Conservation (phyloP, 1,140 invertebrate species). For the Solen grandis region DNA sequence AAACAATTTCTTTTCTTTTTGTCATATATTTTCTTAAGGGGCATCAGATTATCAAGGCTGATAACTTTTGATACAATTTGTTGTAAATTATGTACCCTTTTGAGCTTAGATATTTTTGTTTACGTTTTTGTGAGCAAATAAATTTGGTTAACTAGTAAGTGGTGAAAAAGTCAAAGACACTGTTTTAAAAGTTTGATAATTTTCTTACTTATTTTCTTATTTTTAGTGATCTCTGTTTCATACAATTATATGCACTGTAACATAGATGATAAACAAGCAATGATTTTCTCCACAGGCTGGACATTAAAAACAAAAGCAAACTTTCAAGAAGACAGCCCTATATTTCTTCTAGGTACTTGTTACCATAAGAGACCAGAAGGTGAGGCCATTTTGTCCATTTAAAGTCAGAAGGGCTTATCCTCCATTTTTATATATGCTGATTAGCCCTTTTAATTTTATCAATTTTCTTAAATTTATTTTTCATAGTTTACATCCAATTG, state of each 20-base stretch:
- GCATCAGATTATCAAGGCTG: too few species aligned
- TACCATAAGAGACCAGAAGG: conserved; percentile 87
- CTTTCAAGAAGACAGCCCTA: conserved; percentile 92
- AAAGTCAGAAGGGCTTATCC: not conserved
- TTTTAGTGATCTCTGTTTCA: not conserved
- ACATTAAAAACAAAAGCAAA: conserved; percentile 90
- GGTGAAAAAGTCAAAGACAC: not conserved
- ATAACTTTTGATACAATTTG: too few species aligned
- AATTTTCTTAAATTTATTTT: not conserved
- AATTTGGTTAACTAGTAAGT: too few species aligned
- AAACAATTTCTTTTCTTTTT: too few species aligned
- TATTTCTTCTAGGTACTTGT: conserved; percentile 90
- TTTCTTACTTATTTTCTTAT: not conserved
- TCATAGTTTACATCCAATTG: not conserved
- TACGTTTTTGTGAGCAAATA: too few species aligned
- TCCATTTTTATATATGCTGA: not conserved
- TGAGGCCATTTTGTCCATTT: conserved; percentile 34
- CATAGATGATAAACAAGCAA: conserved; percentile 1
- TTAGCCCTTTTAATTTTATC: not conserved
- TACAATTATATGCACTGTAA: not conserved
- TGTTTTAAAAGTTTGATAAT: not conserved
- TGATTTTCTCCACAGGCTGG: conserved; percentile 82
- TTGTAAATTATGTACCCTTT: too few species aligned
- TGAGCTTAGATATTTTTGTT: too few species aligned
- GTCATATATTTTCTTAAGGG: too few species aligned